Evolutionary conservation across 2,113 vertebrate species (phyloP).

Genomic region (Conger conger): DNA sequence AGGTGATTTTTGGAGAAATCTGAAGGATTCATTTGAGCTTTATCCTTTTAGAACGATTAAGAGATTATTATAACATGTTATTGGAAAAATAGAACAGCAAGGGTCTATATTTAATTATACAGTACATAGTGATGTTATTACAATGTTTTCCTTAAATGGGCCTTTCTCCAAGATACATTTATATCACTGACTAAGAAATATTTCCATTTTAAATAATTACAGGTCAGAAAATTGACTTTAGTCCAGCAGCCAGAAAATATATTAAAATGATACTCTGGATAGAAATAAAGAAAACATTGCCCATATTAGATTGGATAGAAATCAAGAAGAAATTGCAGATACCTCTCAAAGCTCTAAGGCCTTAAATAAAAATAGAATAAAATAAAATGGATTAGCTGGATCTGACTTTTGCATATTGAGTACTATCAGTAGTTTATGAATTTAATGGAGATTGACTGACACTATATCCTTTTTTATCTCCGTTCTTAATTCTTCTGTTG

Average conservation of each 20-base stretch:
- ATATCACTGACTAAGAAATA: neutral
- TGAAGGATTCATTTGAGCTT: slow-evolving; percentile 53
- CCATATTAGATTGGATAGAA: neutral
- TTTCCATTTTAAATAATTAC: neutral
- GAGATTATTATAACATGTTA: neutral
- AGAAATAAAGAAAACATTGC: neutral
- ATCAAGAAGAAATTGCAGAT: neutral
- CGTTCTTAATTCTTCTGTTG: too few relatives aligned
- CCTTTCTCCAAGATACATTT: neutral
- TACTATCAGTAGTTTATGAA: neutral
- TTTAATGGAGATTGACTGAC: neutral
- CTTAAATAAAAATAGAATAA: neutral
- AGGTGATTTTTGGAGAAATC: slow-evolving; percentile 54
- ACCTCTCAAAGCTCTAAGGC: neutral
- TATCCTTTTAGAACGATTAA: slow-evolving; percentile 43
- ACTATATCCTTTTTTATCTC: too few relatives aligned
- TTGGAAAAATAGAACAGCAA: neutral
- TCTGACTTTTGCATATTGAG: neutral
- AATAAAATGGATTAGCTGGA: neutral
- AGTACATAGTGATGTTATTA: neutral
- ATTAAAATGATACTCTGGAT: neutral
- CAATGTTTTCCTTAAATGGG: neutral
- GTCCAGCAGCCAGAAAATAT: neutral
- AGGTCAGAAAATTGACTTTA: neutral
- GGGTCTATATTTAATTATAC: neutral